Percentiles rank a stretch among this genome's conserved stretches.
phyloP scores from a whole-genome alignment of 2,888 invertebrate species.

The Leptopterna dolabrata region DNA sequence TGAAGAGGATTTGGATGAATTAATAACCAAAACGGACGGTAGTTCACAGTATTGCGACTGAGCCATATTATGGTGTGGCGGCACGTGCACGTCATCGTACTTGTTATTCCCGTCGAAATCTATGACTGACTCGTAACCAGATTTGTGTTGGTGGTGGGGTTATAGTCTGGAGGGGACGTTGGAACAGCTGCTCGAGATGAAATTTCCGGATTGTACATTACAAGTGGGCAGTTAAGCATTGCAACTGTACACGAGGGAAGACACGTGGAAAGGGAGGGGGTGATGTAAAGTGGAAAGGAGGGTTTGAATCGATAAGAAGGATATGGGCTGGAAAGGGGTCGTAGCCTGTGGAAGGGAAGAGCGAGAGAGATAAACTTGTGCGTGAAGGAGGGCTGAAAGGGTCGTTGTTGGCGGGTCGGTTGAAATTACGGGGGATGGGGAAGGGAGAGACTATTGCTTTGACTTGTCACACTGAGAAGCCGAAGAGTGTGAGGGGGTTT shows the following conservation, averaged over 20 bases:
- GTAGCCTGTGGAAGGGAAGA: constrained; percentile 61
- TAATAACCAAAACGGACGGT: too few relatives aligned
- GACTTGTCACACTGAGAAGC: constrained; percentile 49
- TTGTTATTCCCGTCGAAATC: too few relatives aligned
- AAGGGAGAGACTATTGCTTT: constrained; percentile 49
- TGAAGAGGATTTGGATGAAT: too few relatives aligned
- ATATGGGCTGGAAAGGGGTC: constrained; percentile 55
- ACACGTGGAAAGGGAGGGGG: background rate
- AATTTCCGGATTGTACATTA: constrained; percentile 3
- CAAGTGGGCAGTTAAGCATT: constrained; percentile 47
- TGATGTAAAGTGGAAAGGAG: background rate
- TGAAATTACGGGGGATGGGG: background rate
- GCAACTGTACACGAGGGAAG: constrained; percentile 27
- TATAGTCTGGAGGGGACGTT: too few relatives aligned
- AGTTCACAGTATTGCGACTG: too few relatives aligned
- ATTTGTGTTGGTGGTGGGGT: too few relatives aligned
- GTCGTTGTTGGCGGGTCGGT: constrained; percentile 59
- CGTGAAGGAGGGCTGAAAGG: constrained; percentile 51
- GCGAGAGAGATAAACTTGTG: constrained; percentile 57
- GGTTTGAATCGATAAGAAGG: constrained; percentile 53
- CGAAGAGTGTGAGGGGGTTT: background rate
- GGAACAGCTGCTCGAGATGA: background rate
- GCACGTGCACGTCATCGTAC: too few relatives aligned
- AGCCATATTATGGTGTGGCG: too few relatives aligned
- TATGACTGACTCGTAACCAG: too few relatives aligned